Conservation (phyloP, 2,113 vertebrate genomes). For the Pelodiscus sinensis region DNA sequence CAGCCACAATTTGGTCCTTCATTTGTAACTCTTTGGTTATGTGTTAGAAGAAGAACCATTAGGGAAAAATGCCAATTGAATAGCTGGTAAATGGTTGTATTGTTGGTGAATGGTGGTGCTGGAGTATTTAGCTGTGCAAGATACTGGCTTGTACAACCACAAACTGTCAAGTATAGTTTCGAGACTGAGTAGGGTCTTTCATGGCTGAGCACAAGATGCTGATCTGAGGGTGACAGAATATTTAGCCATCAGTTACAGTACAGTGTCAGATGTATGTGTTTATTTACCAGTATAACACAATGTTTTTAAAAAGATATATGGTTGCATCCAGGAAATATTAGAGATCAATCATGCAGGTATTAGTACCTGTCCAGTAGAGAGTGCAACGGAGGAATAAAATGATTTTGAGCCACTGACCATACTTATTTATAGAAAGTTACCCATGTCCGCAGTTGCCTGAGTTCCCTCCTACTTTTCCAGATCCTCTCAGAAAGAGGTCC, state of each 20-base stretch:
- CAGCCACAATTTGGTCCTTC: neutral
- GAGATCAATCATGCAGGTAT: neutral
- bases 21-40: neutral
- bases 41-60: neutral
- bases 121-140: neutral
- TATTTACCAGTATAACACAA: neutral
- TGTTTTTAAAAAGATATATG: neutral
- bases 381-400: neutral
- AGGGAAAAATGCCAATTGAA: neutral
- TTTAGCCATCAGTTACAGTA: accelerated
- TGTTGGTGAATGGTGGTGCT: accelerated
- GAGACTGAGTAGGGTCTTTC: neutral
- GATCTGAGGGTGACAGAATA: neutral
- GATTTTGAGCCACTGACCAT: neutral
- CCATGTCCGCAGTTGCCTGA: neutral
- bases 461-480: neutral
- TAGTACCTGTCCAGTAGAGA: neutral
- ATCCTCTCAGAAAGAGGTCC: neutral
- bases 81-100: accelerated
- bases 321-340: neutral
- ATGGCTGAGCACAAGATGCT: accelerated
- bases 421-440: neutral
- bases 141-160: neutral
- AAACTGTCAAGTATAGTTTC: neutral
- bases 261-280: neutral